Base-by-base conservation (phyloP, 2,797 vertebrate genomes). In the Meriones psammophilus region DNA sequence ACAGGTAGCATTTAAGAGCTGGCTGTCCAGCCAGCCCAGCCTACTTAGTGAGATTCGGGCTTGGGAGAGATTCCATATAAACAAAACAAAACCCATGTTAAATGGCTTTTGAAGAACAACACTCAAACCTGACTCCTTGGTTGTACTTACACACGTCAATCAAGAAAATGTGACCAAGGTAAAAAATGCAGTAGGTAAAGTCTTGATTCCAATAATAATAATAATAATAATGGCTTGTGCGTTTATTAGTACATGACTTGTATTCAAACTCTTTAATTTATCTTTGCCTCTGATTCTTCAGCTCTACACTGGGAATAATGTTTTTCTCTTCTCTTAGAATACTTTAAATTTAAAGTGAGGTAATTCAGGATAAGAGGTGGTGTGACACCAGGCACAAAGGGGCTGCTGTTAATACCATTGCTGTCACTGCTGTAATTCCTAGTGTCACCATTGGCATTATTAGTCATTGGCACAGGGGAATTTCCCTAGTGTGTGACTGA, bases 401-500 rank as follows among this genome's bases (percentile, higher is more conserved):
- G 69, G 66, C 15, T 64, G 54, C 24, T 5, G 0, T 84, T 56
- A 50, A 22, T 66, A 68, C n/a, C 60, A 62, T 78, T 24, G 42
- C 68, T 60, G 39, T 88, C 24, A 13, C 46, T 73, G 66, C 50
- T 54, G 0, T 66, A 42, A 94, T 87, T 60, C 85, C 91, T 54
- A 58, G 4, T 62, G 60, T 42, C 54, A n/a, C 50, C 20, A 3
- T 1, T 39, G 85, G 30, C 33, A 7, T 64, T 83, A 17, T 91
- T 60, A 87, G 36, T 94, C 74, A 80, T 60, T 79, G 80, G 33
- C 2, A 5, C 0, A 8, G 33, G 64, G 60, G 54, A 62, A 62
- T 91, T 89, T 95, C 50, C 94, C 74, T 83, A 71, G 54, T n/a
- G 2, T 88, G 39, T 56, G 62, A 94, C 18, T 78, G 56, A 91